Base-by-base conservation (phyloP, 2,888 invertebrate species). In the Eurois occulta region DNA sequence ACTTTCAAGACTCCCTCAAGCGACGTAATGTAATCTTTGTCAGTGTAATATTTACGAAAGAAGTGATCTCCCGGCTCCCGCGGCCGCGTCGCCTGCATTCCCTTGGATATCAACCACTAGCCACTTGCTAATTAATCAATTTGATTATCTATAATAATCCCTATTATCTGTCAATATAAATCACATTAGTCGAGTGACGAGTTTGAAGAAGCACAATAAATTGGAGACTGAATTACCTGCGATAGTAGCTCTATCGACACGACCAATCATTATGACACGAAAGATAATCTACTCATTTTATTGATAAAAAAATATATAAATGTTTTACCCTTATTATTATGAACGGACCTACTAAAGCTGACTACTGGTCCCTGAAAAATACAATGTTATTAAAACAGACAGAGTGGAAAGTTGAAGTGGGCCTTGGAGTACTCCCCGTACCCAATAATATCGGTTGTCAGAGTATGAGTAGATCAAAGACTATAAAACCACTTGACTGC, bases 1-100 rank as follows among this genome's bases (percentile, higher is more conserved):
- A 93, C 86, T 84, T 94, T 94, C 72, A 94, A 84, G 11, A 93
- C 85, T n/a, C 94, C 94, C 80, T 93, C 94, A 0, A 90, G 74
- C 3, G 94, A 93, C 58, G 90, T 70, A 48, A 93, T 87, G 67
- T 91, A 90, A 64, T 94, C 93, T 72, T 86, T 90, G 13, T 94
- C 91, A 0, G 74, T 80, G 83, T 94, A 95, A 72, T 95, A 94
- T 62, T 90, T 83, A 8, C 91, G 90, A 74, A 93, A 86, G 24
- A 90, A 74, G 38, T 52, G 67, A 16, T 72, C 74, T 38, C 46
- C 69, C 11, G 64, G 65, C 7, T 52, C 64, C 55, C 21, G 69
- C 35, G 72, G 28, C 11, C 72, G 24, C 43, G 77, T 11, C 2
- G 38, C 67, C 24, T 68, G 62, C 86, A 86, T 84, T 32, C 10